phyloP scores from a whole-genome alignment of 2,888 invertebrate genomes.

The Polymixis flavicincta region DNA sequence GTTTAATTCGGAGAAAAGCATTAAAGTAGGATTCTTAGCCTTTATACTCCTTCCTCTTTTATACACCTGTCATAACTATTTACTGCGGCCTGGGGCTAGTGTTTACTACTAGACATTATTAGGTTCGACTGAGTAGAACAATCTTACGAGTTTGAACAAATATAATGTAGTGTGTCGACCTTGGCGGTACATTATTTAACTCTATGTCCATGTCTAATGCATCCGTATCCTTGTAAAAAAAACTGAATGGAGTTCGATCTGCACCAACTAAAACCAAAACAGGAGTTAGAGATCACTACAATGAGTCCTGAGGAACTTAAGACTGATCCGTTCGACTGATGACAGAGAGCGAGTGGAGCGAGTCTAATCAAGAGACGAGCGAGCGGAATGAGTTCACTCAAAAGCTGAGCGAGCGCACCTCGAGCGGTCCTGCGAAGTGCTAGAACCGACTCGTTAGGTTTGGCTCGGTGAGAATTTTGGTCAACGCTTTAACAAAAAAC shows the following conservation, averaged over 20 bases:
- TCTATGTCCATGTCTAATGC: rapidly evolving
- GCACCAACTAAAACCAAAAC: constrained; percentile 6
- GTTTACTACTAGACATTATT: neutral
- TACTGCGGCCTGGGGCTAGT: neutral
- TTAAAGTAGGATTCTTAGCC: neutral
- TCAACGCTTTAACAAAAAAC: neutral
- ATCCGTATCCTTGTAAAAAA: rapidly evolving
- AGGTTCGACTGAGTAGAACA: neutral
- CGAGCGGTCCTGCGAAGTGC: neutral
- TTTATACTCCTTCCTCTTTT: neutral
- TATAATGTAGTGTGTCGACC: rapidly evolving
- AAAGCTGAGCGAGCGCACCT: neutral
- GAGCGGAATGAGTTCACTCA: neutral
- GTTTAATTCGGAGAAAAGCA: neutral
- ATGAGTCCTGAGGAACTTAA: neutral
- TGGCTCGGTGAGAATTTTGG: neutral
- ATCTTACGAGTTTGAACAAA: neutral
- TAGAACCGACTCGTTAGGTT: neutral
- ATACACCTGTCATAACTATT: neutral
- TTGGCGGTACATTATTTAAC: neutral
- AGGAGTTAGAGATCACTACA: too few species aligned
- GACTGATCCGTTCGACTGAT: neutral
- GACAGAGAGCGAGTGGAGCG: neutral
- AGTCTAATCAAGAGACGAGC: neutral
- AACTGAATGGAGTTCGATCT: rapidly evolving